phyloP scores from a whole-genome alignment of 1,140 invertebrate species.

The Ptiloglossa arizonensis region DNA sequence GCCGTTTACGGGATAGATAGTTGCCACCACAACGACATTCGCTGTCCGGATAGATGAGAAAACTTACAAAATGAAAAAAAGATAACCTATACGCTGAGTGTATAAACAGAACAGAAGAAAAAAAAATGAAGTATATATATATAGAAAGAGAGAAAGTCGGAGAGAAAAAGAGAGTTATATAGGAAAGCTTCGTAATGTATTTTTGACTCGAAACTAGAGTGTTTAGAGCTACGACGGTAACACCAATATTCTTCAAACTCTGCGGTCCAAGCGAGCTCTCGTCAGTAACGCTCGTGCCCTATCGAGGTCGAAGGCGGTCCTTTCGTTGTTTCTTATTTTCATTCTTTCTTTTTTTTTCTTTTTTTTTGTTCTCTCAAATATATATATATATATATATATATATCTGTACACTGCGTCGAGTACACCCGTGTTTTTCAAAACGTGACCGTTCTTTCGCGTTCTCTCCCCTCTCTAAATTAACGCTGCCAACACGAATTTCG shows the following conservation, averaged over 20 bases:
- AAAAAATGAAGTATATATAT: slow-evolving; percentile 38
- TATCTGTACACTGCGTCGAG: slow-evolving; percentile 8
- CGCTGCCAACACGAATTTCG: slow-evolving; percentile 13
- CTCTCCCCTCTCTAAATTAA: not conserved
- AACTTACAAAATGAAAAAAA: slow-evolving; percentile 45
- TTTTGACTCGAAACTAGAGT: slow-evolving; percentile 70
- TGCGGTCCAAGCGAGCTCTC: slow-evolving; percentile 53
- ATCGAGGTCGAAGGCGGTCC: slow-evolving; percentile 20
- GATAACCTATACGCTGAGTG: slow-evolving; percentile 67
- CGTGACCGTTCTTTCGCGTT: slow-evolving; percentile 10
- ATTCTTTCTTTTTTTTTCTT: not conserved
- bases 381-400: no score
- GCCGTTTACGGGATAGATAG: slow-evolving; percentile 58
- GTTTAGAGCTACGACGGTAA: slow-evolving; percentile 65
- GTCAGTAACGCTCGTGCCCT: not conserved
- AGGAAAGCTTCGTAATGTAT: slow-evolving; percentile 72
- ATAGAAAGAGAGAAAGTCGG: slow-evolving; percentile 20
- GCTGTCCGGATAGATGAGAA: slow-evolving; percentile 68
- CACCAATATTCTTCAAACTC: slow-evolving; percentile 44
- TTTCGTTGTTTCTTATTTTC: slow-evolving; percentile 36
- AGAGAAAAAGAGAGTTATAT: slow-evolving; percentile 46
- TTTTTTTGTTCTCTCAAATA: no score
- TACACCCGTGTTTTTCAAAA: not conserved
- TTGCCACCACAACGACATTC: slow-evolving; percentile 62
- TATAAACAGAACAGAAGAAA: slow-evolving; percentile 65